Percentiles rank a stretch among this genome's conserved stretches.
Conservation (phyloP, 1,140 invertebrate genomes). For the Tetragonula clypearis region DNA sequence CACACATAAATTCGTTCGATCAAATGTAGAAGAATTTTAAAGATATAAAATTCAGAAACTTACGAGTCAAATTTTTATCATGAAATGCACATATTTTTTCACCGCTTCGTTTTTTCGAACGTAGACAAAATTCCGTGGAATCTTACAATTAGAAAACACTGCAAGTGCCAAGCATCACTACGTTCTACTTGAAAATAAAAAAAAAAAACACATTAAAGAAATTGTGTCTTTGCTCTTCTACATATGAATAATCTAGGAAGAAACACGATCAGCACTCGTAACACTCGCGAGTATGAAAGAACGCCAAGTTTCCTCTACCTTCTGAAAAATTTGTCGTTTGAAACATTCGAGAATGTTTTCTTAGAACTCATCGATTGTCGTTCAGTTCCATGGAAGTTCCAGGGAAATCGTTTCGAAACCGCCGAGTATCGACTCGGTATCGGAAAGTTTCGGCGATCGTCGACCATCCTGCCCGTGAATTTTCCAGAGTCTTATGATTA, state of each 20-base stretch:
- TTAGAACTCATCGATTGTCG: background rate
- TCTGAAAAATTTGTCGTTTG: background rate
- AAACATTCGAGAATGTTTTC: background rate
- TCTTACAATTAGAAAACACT: too few relatives aligned
- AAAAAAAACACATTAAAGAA: too few relatives aligned
- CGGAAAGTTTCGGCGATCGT: constrained; percentile 46
- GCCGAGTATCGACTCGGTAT: background rate
- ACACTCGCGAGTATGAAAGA: too few relatives aligned
- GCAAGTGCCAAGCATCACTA: too few relatives aligned
- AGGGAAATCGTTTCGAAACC: constrained; percentile 36
- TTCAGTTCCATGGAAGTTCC: constrained; percentile 10
- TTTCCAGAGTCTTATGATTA: constrained; percentile 53
- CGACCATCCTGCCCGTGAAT: constrained; percentile 18
- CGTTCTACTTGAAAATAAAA: background rate
- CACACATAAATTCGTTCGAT: too few relatives aligned
- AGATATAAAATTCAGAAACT: background rate
- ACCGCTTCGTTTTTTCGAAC: background rate
- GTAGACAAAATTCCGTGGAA: background rate
- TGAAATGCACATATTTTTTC: background rate
- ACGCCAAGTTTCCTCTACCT: background rate
- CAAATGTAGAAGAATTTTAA: background rate
- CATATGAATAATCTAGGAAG: too few relatives aligned
- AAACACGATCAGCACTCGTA: too few relatives aligned
- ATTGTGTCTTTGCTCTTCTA: too few relatives aligned
- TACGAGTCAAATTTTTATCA: background rate